Conservation (phyloP, 2,113 vertebrate genomes). For the Dicentrarchus labrax region DNA sequence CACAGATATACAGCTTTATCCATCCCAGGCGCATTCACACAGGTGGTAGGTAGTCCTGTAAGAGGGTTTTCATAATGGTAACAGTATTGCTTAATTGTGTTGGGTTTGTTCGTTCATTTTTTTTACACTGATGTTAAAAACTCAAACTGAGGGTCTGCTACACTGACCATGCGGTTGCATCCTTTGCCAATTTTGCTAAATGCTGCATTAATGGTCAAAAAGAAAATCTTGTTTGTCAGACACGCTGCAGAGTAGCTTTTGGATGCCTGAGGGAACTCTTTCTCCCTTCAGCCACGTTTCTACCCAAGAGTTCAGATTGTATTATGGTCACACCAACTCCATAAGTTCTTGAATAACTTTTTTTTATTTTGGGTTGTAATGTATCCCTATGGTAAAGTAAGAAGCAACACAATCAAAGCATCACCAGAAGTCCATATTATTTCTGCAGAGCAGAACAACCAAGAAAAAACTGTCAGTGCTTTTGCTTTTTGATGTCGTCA, state of each 20-base stretch:
- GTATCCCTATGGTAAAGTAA: neutral
- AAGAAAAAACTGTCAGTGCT: neutral
- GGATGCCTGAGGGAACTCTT: neutral
- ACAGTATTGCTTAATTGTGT: neutral
- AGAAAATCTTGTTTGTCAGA: neutral
- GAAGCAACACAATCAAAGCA: neutral
- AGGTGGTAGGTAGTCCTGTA: neutral
- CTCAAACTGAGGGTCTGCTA: too few species aligned
- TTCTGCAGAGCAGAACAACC: neutral
- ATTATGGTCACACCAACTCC: neutral
- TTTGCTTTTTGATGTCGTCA: neutral
- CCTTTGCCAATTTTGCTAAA: neutral
- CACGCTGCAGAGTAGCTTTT: neutral
- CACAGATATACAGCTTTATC: neutral
- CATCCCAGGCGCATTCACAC: neutral
- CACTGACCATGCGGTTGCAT: too few species aligned
- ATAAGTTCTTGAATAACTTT: neutral
- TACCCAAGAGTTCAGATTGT: neutral
- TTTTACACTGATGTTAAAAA: neutral
- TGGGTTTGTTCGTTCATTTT: neutral
- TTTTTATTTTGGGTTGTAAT: neutral
- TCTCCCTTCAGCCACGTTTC: too few species aligned
- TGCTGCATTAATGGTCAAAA: neutral
- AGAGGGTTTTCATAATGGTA: neutral
- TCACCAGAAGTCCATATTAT: neutral